A percentile compares a stretch with the other conserved stretches of the same genome.
These are phyloP conservation scores for Melanotaenia nigrans DNA, from an alignment of 2,797 vertebrate species.

Conservation along the genomic window DNA sequence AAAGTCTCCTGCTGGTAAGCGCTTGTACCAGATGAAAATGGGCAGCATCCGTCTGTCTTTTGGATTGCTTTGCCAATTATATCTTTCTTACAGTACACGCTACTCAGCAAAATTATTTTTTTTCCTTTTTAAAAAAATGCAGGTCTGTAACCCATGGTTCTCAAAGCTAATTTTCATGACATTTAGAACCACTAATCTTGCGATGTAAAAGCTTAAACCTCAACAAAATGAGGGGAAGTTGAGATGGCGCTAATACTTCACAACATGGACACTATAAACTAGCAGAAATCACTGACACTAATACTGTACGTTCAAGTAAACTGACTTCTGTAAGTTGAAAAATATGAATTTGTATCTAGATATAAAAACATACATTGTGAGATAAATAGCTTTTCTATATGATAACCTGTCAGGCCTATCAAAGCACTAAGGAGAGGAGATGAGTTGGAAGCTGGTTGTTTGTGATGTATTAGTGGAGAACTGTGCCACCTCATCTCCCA, in stretches of 20 bases:
- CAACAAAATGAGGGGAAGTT: neutral
- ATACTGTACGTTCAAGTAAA: neutral
- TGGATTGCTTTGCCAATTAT: neutral
- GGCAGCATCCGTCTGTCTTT: neutral
- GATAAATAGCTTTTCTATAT: neutral
- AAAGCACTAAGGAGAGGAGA: neutral
- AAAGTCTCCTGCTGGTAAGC: neutral
- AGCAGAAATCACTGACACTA: neutral
- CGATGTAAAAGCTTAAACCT: neutral
- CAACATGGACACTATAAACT: neutral
- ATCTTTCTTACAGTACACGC: no score
- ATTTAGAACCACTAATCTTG: neutral
- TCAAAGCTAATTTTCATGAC: neutral
- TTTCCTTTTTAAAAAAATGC: neutral
- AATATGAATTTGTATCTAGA: neutral
- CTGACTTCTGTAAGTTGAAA: neutral
- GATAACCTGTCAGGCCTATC: neutral
- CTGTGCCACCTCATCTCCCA: constrained; percentile 1
- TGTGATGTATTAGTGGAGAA: constrained; percentile 17
- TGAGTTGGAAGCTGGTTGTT: constrained; percentile 24
- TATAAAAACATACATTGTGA: neutral
- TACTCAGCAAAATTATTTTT: neutral
- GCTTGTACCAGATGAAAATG: neutral
- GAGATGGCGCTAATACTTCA: neutral
- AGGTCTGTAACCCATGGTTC: neutral